These are phyloP conservation scores for Helostoma temminkii DNA, from an alignment of 2,797 vertebrate species.

Conservation along the genomic window DNA sequence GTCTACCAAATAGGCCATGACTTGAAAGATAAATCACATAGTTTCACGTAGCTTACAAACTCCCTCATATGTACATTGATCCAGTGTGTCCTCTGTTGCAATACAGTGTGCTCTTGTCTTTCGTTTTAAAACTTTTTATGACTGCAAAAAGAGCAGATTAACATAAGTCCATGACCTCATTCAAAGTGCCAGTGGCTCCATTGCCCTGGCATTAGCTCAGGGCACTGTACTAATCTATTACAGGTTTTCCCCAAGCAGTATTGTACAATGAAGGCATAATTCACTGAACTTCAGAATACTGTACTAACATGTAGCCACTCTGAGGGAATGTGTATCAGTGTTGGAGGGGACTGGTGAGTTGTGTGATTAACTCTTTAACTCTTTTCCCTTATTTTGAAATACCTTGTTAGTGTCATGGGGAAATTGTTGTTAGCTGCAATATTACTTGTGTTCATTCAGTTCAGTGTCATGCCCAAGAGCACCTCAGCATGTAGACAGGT, in stretches of 20 bases:
- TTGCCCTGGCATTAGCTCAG: conserved; percentile 33
- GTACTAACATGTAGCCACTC: conserved; percentile 3
- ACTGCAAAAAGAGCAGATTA: conserved; percentile 33
- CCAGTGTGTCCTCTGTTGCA: conserved; percentile 3
- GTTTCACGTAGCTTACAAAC: conserved; percentile 10
- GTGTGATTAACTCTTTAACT: conserved; percentile 15
- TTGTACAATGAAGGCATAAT: conserved; percentile 58
- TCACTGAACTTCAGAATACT: conserved; percentile 46
- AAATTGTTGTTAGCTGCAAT: too few species aligned
- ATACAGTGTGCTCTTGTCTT: neutral
- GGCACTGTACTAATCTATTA: conserved; percentile 61
- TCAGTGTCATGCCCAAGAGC: too few species aligned
- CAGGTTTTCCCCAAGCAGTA: conserved; percentile 23
- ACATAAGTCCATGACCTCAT: conserved; percentile 51
- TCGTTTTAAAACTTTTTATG: neutral
- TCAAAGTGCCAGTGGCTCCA: conserved; percentile 23
- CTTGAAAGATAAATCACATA: conserved; percentile 6
- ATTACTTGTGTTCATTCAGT: too few species aligned
- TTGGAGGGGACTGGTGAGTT: conserved; percentile 10
- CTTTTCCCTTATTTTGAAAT: too few species aligned
- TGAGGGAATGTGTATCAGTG: conserved; percentile 8
- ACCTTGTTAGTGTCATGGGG: too few species aligned
- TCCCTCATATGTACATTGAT: conserved; percentile 3
- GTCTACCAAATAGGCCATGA: conserved; percentile 4
- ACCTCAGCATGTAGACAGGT: too few species aligned